Base-by-base conservation (phyloP, 2,797 vertebrate genomes). In the Pyrocephalus nanus region DNA sequence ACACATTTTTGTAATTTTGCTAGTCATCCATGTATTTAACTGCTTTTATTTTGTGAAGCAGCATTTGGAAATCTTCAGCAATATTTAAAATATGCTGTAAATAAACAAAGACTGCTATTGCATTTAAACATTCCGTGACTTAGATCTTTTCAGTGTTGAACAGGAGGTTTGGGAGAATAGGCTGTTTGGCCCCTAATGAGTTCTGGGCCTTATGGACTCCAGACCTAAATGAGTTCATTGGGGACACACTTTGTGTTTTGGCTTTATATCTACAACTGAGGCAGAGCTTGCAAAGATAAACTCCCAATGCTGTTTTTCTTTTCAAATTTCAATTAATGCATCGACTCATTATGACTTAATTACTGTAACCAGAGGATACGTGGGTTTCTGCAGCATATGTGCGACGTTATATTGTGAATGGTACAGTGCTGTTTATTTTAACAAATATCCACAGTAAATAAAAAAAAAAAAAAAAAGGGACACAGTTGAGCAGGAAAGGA, bases 11-110 rank as follows among this genome's bases (percentile, higher is more conserved):
- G 60, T 72, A 48, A 84, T 64, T 80, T 55, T 94, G 50, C 95
- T 95, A 88, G 90, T 92, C 91, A 90, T 54, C 88, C 42, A 8
- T 48, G 4, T 70, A 66, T 78, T 16, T 43, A 66, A 55, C 53
- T 53, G 70, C 54, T 81, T 86, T 75, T 78, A 58, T 64, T 86
- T 77, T 9, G 11, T 74, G 60, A 92, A 81, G 78, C 76, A 80
- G 53, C 27, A 1, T 86, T 96, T 97, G 51, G 42, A 84, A 92
- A 62, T 66, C n/a, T 53, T 61, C 15, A 74, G 36, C 83, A 51
- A 10, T 64, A 88, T 95, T 96, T 93, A 54, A 96, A 91, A 70
- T 61, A 20, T 19, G 38, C 57, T 79, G 26, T 61, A 61, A 77
- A 87, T 93, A 89, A 91, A 73, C 48, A 72, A 87, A 77, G 51